Evolutionary conservation across 1,140 invertebrate species (phyloP), one percentile per base, ranked within the genome.

Genomic region (Zaprionus nigranus): DNA sequence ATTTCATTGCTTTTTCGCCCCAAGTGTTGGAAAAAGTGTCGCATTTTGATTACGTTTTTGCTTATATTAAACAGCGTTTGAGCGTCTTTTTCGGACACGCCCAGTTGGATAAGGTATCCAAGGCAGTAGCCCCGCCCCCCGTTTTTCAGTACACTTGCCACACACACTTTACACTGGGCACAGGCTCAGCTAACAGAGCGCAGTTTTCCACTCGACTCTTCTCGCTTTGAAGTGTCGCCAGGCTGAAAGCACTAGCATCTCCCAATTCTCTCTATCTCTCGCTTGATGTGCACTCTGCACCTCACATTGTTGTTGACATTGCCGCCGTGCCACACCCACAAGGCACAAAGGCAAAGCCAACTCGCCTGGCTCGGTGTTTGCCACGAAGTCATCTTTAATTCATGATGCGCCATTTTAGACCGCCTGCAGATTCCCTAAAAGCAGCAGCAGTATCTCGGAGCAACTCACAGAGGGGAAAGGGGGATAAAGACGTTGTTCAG

Each of bases 1-100:
- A 70, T 88, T 88, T 88, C 85, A 90, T 88, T 88, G 81, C 85
- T 77, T 82, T 74, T 68, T 73, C 60, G 67, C 80, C 75, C 81
- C 79, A 79, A 90, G 85, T 90, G 85, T 82, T 88, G 88, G 83
- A 83, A 90, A 90, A 88, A 88, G 81, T 85, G 85, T 90, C 85
- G 85, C 73, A 90, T 85, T 88, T 90, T 90, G 85, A 90, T 90
- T 84, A 80, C 79, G 85, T 90, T 90, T 85, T 81, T 81, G 74
- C 84, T 78, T 75, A 81, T 78, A 79, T 88, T 88, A 84, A 87
- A 75, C 84, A 62, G 74, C 67, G 84, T 67, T 79, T 81, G 68
- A 70, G 78, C n/a, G 40, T 9, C 84, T 75, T 67, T 67, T 67
- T 60, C 46, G 71, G 70, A 24, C 78, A 83, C 64, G 78, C 74